Evolutionary conservation across 2,113 vertebrate genomes (phyloP).

Genomic region (Xerus inauris): DNA sequence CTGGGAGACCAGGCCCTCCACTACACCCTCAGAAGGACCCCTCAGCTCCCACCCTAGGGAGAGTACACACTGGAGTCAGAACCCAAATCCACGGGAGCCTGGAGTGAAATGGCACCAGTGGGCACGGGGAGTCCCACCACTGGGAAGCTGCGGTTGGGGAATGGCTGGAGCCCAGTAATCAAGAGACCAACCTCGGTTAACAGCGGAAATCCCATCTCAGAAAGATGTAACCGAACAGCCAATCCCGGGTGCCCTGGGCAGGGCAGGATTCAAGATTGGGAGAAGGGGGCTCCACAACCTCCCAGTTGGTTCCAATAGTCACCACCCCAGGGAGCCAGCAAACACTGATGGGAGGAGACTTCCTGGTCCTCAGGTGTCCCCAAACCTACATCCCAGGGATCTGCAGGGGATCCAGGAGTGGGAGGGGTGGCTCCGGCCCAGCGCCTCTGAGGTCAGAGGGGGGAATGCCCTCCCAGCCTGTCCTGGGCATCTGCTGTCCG

Average conservation of each 20-base stretch:
- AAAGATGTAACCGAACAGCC: not conserved
- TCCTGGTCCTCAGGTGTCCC: not conserved
- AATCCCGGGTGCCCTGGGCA: not conserved
- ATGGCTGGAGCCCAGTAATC: not conserved
- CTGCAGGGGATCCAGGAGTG: not conserved
- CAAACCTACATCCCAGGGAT: not conserved
- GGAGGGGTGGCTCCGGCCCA: not conserved
- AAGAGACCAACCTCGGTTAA: not conserved
- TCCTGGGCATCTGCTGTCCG: constrained; percentile 50
- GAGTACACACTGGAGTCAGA: not conserved
- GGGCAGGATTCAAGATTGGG: not conserved
- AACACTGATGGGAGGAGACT: not conserved
- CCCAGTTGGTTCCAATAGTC: not conserved
- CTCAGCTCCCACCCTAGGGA: not conserved
- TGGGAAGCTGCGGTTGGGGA: too few species aligned
- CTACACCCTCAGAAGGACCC: not conserved
- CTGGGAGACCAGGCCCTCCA: not conserved
- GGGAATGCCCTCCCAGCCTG: not conserved
- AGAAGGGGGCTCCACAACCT: not conserved
- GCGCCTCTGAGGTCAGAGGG: not conserved
- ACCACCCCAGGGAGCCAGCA: not conserved
- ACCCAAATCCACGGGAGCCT: not conserved
- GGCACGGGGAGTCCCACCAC: too few species aligned
- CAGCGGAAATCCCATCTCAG: not conserved
- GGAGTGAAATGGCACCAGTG: too few species aligned